Evolutionary conservation across 2,888 invertebrate genomes (phyloP).

Genomic region (Hedya salicella): DNA sequence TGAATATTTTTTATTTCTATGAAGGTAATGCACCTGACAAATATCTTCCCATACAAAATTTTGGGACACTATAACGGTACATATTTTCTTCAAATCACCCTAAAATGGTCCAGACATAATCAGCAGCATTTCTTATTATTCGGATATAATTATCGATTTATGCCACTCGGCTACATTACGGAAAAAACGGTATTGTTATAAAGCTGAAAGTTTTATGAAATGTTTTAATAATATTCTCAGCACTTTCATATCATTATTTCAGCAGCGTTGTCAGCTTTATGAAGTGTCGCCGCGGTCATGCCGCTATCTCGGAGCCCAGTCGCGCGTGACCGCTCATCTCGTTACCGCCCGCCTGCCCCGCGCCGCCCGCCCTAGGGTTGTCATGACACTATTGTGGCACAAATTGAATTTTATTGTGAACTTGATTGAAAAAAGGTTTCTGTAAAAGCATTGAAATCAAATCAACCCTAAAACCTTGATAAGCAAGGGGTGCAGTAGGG

Average conservation of each 20-base stretch:
- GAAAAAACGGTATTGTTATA: no score
- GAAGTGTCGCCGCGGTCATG: constrained; percentile 49
- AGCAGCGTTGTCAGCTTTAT: constrained; percentile 50
- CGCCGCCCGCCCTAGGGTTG: constrained; percentile 29
- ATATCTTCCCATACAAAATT: no score
- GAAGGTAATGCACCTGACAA: no score
- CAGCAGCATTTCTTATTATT: no score
- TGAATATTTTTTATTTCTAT: no score
- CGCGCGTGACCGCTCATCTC: constrained; percentile 79
- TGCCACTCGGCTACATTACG: no score
- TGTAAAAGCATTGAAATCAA: constrained; percentile 6
- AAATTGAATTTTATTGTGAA: constrained; percentile 26
- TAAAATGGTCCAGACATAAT: no score
- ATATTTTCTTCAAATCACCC: no score
- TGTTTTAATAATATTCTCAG: constrained; percentile 1
- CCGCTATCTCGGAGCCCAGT: constrained; percentile 65
- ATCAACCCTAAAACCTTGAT: not conserved
- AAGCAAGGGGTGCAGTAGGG: not conserved
- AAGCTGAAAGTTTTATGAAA: not conserved
- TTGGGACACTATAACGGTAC: no score
- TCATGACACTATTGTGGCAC: constrained; percentile 10
- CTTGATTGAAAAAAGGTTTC: constrained; percentile 6
- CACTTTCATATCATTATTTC: constrained; percentile 8
- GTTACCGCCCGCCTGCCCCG: constrained; percentile 56
- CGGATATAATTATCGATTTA: no score